phyloP scores from a whole-genome alignment of 2,113 vertebrate species.

The Toxostoma redivivum region DNA sequence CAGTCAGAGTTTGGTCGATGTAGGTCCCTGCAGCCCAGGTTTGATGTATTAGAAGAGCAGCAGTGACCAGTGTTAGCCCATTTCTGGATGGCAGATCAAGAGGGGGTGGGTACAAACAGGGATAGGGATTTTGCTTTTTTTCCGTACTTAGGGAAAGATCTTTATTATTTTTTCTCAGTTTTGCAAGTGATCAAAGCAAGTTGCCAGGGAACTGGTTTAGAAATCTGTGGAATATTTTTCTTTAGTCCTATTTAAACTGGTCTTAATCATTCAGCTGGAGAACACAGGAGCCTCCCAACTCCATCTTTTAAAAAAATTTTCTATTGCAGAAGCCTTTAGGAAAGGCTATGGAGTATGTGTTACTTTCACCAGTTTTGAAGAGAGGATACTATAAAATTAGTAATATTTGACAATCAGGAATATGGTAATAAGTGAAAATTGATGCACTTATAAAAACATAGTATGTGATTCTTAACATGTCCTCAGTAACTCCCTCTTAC shows the following conservation, averaged over 20 bases:
- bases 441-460: background rate
- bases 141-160: background rate
- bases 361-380: background rate
- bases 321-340: background rate
- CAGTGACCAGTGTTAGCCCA: background rate
- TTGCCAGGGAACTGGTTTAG: background rate
- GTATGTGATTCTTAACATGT: background rate
- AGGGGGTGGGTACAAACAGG: background rate
- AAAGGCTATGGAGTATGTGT: background rate
- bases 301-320: background rate
- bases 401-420: background rate
- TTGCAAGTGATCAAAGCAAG: background rate
- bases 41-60: background rate
- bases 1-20: background rate
- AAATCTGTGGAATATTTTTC: background rate
- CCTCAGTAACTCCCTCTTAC: background rate
- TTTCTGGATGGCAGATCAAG: background rate
- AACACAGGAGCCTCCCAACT: background rate
- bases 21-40: background rate
- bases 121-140: background rate
- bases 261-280: background rate
- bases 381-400: background rate
- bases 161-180: background rate
- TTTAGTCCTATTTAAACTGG: background rate
- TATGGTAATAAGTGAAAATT: background rate